phyloP scores from a whole-genome alignment of 2,888 invertebrate species.

The Andrena camellia region DNA sequence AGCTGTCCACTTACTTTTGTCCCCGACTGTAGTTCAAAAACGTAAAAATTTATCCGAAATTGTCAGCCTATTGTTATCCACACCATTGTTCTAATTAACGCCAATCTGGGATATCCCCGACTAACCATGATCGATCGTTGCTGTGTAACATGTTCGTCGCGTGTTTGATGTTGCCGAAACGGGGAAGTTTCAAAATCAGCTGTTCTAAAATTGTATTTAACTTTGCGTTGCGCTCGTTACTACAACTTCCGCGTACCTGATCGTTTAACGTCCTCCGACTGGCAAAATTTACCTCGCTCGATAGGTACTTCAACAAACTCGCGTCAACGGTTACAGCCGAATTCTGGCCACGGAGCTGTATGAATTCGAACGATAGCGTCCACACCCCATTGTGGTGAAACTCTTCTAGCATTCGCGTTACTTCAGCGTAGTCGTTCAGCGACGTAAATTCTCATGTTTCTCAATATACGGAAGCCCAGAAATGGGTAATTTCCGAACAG shows the following conservation, averaged over 20 bases:
- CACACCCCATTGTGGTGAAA: too few relatives aligned
- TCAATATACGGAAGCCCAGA: too few relatives aligned
- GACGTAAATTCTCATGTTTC: too few relatives aligned
- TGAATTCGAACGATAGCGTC: not conserved
- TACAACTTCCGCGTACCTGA: slow-evolving; percentile 17
- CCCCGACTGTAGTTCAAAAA: not conserved
- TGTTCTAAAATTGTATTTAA: slow-evolving; percentile 25
- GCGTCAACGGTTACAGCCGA: not conserved
- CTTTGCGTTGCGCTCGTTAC: slow-evolving; percentile 32
- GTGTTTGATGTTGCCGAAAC: slow-evolving; percentile 23
- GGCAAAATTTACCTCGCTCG: slow-evolving; percentile 29
- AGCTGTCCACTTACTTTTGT: too few relatives aligned
- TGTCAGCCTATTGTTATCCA: not conserved
- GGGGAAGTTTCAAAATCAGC: slow-evolving; percentile 27
- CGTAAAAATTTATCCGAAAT: not conserved
- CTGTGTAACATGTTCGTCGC: not conserved
- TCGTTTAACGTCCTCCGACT: slow-evolving; percentile 10
- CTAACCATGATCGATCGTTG: not conserved
- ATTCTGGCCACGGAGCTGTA: not conserved
- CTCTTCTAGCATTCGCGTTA: too few relatives aligned
- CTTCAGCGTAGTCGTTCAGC: too few relatives aligned
- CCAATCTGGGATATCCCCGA: not conserved
- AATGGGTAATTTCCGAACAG: too few relatives aligned
- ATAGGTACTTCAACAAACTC: slow-evolving; percentile 11
- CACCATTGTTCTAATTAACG: not conserved